Evolutionary conservation across 2,113 vertebrate genomes (phyloP), one percentile per base, ranked within the genome.

Genomic region (Phaethon lepturus): DNA sequence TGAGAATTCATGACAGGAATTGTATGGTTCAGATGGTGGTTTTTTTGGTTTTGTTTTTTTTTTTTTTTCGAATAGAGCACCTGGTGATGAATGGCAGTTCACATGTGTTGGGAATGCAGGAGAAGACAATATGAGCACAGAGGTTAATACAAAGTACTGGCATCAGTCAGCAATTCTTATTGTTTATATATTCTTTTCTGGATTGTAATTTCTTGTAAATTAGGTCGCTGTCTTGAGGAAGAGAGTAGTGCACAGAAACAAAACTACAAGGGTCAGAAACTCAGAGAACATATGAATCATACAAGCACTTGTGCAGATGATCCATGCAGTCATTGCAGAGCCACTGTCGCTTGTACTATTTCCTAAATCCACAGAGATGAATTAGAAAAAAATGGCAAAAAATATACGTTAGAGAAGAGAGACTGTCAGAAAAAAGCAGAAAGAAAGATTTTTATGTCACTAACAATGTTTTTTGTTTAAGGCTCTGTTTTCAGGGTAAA

Each of bases 1-100:
- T 86, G 33, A 92, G 50, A 89, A 95, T 83, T 93, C 49, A 38
- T 91, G 11, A 35, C 13, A 69, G 75, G n/a, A 83, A 77, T 7
- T 53, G 9, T 76, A 31, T 87, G 28, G 93, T 89, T 81, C 11
- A 66, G 17, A 7, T 15, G 7, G 6, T 33, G 10, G 2, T 10
- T 6, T 22, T 5, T 73, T 45, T 63, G 19, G 8, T 26, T 24
- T 17, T 5, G 20, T 5, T 31, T 68, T 53, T 5, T 17, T 16
- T 22, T 42, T 11, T 12, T 49, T 88, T 94, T 80, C 45, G 68
- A 94, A 77, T 56, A 90, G 45, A 53, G 6, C 7, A 60, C 4
- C 4, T 66, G 16, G 31, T 75, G 14, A 47, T 52, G 18, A 63
- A 18, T 58, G 31, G 25, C 9, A 59, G 5, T 24, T 8, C 4